Evolutionary conservation across 1,140 invertebrate species (phyloP), one percentile per base, ranked within the genome.

Genomic region (Diplogasteroides magnus): DNA sequence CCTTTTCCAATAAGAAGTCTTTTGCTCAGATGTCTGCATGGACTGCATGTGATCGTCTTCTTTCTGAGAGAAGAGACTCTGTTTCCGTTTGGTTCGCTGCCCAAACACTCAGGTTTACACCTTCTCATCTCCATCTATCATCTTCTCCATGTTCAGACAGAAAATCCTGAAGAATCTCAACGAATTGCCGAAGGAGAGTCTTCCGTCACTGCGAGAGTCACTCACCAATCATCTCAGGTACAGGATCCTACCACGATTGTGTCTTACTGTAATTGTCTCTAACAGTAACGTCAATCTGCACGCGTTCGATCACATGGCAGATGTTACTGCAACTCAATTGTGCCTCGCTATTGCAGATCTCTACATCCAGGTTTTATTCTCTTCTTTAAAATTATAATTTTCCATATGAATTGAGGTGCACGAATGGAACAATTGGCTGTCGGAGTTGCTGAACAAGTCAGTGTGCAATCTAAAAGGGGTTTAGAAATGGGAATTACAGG

Each of bases 51-150:
- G 94, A 98, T 83, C 90, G 95, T 84, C 87, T 98, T 72, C 84
- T 98, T 15, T 90, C 91, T 69, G 87, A 91, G 55, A 93, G 94
- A 79, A 86, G 88, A 73, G 90, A 93, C 83, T 78, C 94, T 63
- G 89, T 96, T 77, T 93, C 92, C 27, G 94, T 93, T 85, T 96
- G 95, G 83, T 97, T 98, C 86, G 95, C 93, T 26, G 94, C 95
- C 13, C 94, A 98, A 84, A 98, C 94, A 2, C n/a, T n/a, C n/a
- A n/a, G n/a, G n/a, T n/a, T n/a, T n/a, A n/a, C n/a, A n/a, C n/a
- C n/a, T n/a, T n/a, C n/a, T n/a, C n/a, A n/a, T n/a, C n/a, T n/a
- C n/a, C n/a, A n/a, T n/a, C n/a, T n/a, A n/a, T n/a, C n/a, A n/a
- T n/a, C n/a, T n/a, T n/a, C n/a, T n/a, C n/a, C n/a, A n/a, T n/a